Evolutionary conservation across 1,140 invertebrate genomes (phyloP).

Genomic region (Dolichoris vasculosae): DNA sequence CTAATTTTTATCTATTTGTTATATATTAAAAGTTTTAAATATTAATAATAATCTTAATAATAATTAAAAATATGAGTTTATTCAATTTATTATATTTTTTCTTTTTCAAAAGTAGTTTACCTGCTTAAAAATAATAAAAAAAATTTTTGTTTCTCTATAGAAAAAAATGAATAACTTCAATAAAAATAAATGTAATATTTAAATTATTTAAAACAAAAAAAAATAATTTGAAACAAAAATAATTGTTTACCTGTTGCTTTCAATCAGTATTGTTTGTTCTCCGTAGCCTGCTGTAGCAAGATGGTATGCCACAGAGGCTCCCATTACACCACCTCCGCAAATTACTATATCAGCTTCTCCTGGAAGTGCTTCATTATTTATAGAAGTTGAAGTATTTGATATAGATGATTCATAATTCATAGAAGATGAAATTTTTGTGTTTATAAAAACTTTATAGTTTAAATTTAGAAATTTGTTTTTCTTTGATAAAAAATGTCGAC

Average conservation of each 20-base stretch:
- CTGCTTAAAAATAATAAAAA: neutral
- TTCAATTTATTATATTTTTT: too few species aligned
- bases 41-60: too few species aligned
- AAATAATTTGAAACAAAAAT: neutral
- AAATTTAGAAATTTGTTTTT: constrained; percentile 49
- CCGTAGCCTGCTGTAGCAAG: constrained; percentile 90
- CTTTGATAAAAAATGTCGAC: constrained; percentile 42
- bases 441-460: constrained; percentile 45
- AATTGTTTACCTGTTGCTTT: constrained; percentile 80
- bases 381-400: constrained; percentile 46
- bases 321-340: constrained; percentile 96
- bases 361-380: constrained; percentile 59
- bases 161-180: constrained; percentile 48
- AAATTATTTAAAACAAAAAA: neutral
- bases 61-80: too few species aligned
- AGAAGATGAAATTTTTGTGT: constrained; percentile 5
- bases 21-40: too few species aligned
- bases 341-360: constrained; percentile 83
- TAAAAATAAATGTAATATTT: constrained; percentile 16
- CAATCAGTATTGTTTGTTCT: constrained; percentile 87
- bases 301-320: constrained; percentile 95
- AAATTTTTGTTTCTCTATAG: neutral
- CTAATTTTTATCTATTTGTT: neutral
- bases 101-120: too few species aligned
- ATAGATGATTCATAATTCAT: constrained; percentile 60